Conservation (phyloP, 2,113 vertebrate species). For the Heterotis niloticus region DNA sequence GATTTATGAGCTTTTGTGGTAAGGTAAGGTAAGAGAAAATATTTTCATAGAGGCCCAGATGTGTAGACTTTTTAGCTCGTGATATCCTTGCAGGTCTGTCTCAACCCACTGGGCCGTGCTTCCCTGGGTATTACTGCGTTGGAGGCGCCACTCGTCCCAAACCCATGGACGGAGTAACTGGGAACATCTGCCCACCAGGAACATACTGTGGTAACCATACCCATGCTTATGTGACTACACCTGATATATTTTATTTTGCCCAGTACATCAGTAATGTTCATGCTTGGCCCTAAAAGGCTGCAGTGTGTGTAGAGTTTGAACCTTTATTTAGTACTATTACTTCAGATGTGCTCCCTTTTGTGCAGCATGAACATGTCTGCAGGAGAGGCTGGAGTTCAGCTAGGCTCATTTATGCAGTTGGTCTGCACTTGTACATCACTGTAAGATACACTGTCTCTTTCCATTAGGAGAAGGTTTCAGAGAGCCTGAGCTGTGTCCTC, state of each 20-base stretch:
- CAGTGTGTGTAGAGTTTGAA: too few relatives aligned
- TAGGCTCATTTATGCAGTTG: not conserved
- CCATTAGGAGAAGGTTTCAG: constrained; percentile 68
- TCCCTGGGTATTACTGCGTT: constrained; percentile 77
- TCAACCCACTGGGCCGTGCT: constrained; percentile 72
- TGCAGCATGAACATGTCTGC: too few relatives aligned
- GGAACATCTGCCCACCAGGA: constrained; percentile 77
- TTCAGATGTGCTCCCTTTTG: too few relatives aligned
- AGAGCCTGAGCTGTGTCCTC: constrained; percentile 70
- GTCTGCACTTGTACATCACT: not conserved
- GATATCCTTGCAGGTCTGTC: too few relatives aligned
- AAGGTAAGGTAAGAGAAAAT: too few relatives aligned
- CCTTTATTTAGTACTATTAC: too few relatives aligned
- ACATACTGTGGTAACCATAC: constrained; percentile 73
- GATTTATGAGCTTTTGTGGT: too few relatives aligned
- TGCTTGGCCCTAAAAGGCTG: too few relatives aligned
- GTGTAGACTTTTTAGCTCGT: not conserved
- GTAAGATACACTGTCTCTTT: not conserved
- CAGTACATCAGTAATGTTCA: too few relatives aligned
- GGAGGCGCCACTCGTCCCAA: constrained; percentile 66
- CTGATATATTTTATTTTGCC: too few relatives aligned
- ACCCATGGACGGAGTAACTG: constrained; percentile 72
- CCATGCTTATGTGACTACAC: not conserved
- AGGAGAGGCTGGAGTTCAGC: too few relatives aligned
- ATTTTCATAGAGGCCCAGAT: not conserved